phyloP scores from a whole-genome alignment of 2,113 vertebrate species.

The Gobio gobio region DNA sequence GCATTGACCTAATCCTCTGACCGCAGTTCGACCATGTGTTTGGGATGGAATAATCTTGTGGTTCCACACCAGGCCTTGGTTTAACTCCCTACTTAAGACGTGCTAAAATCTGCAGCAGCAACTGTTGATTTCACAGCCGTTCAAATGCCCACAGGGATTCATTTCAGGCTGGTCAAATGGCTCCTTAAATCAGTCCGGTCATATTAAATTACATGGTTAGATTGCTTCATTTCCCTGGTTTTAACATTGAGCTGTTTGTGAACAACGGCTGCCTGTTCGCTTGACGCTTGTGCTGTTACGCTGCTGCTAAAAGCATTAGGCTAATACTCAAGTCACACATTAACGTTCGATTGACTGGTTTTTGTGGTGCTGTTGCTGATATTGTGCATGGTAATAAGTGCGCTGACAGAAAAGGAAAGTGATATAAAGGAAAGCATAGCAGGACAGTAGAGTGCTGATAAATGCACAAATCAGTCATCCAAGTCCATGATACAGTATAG shows the following conservation, averaged over 20 bases:
- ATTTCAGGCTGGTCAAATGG: slow-evolving; percentile 63
- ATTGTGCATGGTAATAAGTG: not conserved
- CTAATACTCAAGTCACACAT: slow-evolving; percentile 61
- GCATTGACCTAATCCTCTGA: slow-evolving; percentile 28
- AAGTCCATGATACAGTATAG: not conserved
- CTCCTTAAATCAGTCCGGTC: slow-evolving; percentile 67
- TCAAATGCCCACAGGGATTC: slow-evolving; percentile 62
- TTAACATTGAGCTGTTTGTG: slow-evolving; percentile 62
- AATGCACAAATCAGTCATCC: slow-evolving; percentile 5
- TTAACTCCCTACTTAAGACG: slow-evolving; percentile 35
- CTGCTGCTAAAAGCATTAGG: slow-evolving; percentile 70
- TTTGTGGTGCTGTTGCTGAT: slow-evolving; percentile 11
- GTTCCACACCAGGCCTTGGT: slow-evolving; percentile 27
- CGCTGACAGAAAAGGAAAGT: not conserved
- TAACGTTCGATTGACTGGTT: slow-evolving; percentile 31
- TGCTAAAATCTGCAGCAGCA: slow-evolving; percentile 62
- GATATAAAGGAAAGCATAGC: not conserved
- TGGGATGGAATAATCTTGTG: not conserved
- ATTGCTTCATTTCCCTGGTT: slow-evolving; percentile 61
- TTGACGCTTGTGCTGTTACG: slow-evolving; percentile 55
- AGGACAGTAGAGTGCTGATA: not conserved
- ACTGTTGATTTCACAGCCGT: slow-evolving; percentile 65
- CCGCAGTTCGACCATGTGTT: slow-evolving; percentile 18
- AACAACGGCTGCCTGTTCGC: slow-evolving; percentile 63
- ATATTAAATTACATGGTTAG: slow-evolving; percentile 67